Evolutionary conservation across 2,797 vertebrate species (phyloP).

Genomic region (Mycteria americana): DNA sequence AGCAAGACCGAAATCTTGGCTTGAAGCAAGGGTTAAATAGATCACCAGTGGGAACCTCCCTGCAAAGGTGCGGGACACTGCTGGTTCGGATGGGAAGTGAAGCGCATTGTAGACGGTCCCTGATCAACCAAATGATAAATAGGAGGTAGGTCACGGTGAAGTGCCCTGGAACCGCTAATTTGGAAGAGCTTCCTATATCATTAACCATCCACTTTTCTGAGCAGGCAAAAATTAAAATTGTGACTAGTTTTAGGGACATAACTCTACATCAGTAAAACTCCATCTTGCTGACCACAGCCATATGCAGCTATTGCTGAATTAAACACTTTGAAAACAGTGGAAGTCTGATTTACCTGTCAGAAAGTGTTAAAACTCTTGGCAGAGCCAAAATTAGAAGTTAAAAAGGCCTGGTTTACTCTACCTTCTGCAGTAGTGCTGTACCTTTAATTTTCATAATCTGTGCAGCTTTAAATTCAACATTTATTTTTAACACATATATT

Average conservation of each 20-base stretch:
- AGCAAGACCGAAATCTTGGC: background rate
- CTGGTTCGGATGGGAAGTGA: background rate
- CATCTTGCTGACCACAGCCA: background rate
- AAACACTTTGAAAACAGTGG: conserved; percentile 40
- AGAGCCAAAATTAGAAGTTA: conserved; percentile 43
- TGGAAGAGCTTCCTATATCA: background rate
- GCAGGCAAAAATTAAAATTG: background rate
- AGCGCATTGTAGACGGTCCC: background rate
- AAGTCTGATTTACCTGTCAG: conserved; percentile 36
- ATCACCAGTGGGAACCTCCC: background rate
- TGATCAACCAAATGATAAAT: background rate
- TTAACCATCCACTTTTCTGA: background rate
- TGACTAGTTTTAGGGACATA: background rate
- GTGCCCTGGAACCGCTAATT: background rate
- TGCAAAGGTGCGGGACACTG: background rate
- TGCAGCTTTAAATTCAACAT: conserved; percentile 71
- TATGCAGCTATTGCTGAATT: conserved; percentile 44
- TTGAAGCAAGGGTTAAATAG: background rate
- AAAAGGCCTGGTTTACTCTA: background rate
- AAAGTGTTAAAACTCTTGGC: conserved; percentile 20
- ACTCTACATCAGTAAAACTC: background rate
- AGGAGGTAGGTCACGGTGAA: background rate
- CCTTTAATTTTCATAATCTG: conserved; percentile 74
- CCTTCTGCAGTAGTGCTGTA: conserved; percentile 1
- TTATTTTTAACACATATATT: conserved; percentile 82